Percentiles rank a stretch among this genome's conserved stretches.
These are phyloP conservation scores for Mesembrinibis cayennensis DNA, from an alignment of 2,113 vertebrate genomes.

Conservation along the genomic window DNA sequence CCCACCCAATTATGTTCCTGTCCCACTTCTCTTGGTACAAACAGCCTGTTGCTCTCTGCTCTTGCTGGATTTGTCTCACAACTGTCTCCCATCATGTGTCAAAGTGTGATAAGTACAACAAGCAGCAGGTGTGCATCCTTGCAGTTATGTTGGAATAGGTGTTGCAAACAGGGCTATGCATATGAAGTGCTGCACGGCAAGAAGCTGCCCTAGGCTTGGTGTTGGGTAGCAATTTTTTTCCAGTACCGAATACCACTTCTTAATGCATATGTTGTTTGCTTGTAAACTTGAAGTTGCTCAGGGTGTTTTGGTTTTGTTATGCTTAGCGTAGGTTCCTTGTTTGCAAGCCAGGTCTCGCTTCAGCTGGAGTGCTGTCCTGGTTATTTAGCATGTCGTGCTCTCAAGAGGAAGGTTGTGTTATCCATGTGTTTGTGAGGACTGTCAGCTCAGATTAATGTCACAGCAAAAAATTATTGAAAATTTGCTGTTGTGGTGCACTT, in stretches of 20 bases:
- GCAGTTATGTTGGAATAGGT: not conserved
- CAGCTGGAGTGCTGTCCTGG: not conserved
- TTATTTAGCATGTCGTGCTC: constrained; percentile 30
- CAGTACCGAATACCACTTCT: not conserved
- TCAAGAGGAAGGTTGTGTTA: constrained; percentile 17
- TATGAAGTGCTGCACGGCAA: not conserved
- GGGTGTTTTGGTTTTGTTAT: constrained; percentile 44
- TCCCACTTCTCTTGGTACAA: not conserved
- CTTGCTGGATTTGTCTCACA: not conserved
- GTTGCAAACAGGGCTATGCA: not conserved
- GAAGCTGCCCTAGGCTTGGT: not conserved
- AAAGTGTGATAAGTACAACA: not conserved
- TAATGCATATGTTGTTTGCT: constrained; percentile 46
- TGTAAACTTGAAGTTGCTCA: constrained; percentile 45
- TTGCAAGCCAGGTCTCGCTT: constrained; percentile 43
- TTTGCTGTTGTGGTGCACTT: not conserved
- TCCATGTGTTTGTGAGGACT: not conserved
- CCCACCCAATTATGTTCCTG: not conserved
- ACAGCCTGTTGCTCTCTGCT: not conserved
- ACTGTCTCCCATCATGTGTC: not conserved
- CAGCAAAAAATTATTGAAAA: not conserved
- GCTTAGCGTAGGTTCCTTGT: constrained; percentile 1
- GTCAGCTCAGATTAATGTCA: not conserved
- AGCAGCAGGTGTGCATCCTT: not conserved
- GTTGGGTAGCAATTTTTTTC: not conserved